Evolutionary conservation across 2,113 vertebrate genomes (phyloP), one percentile per base, ranked within the genome.

Genomic region (Amia ocellicauda): DNA sequence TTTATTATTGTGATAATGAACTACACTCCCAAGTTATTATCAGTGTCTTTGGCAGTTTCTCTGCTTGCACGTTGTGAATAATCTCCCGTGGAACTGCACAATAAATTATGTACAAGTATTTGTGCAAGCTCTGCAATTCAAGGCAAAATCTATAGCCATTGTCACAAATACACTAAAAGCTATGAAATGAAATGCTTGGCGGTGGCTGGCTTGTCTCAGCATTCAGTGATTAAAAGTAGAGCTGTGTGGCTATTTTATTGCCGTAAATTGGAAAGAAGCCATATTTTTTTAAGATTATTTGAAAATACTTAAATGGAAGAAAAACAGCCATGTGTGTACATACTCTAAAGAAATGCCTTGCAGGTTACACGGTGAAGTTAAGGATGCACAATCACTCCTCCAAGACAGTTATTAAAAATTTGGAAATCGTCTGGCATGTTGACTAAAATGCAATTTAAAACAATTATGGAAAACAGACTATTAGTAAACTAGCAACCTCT

Each of bases 1-100:
- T n/a, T n/a, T n/a, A n/a, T n/a, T 47, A 47, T 7, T 47, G 45
- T 47, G 45, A 47, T 47, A 47, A 47, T 47, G 45, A 47, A 47
- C 45, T 47, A 20, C 45, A 17, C 31, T 36, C 31, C 45, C 45
- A 13, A 47, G 11, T 36, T 36, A 36, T 47, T 47, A 47, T 47
- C 14, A n/a, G 45, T 47, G 45, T 47, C 45, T 47, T 19, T 17
- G 16, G 11, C 45, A 47, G 16, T 47, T 47, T 17, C 45, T 47
- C 16, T 13, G 5, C 45, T 47, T 17, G 5, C 45, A 47, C n/a
- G n/a, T 47, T 47, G 16, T 47, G 45, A 13, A 47, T 47, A 47
- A 47, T 1, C 45, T 47, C 14, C 3, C n/a, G 45, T 17, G 45
- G 45, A 47, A 47, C 11, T 16, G 45, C 45, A 47, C 5, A 47